Evolutionary conservation across 30 jellyfish, hydroid and myxozoan species (phyloP), one percentile per base, ranked within the genome.

Genomic region (Cassiopea andromeda): DNA sequence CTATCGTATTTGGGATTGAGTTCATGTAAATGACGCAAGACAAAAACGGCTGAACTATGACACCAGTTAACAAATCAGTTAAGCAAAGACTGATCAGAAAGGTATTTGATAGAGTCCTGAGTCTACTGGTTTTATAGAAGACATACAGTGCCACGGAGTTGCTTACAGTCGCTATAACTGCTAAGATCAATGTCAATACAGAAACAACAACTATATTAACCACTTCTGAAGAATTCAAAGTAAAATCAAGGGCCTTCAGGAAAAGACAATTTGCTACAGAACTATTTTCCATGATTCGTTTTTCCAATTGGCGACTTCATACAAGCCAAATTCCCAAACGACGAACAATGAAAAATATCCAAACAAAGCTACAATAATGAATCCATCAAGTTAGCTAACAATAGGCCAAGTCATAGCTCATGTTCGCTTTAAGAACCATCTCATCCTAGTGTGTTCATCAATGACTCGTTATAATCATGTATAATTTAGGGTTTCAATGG

Each of bases 31-130:
- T 90, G 90, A 12, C 94, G 90, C 2, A 73, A 45, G 0, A 82
- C 94, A 69, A 87, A 78, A 87, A 49, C 58, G 94, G 94, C 38
- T 87, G 90, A 13, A 87, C 94, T 44, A 87, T 49, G 44, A 72
- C 83, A 27, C 94, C 94, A 16, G 94, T 87, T 7, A 87, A 80
- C 49, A 87, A 1, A 60, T 87, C 94, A 2, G 94, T 87, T 14
- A 87, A 9, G 61, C 94, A 87, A 15, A 87, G 86, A 81, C 94
- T 87, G 73, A 81, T 78, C 18, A 87, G 80, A 48, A 87, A 60
- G 17, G 78, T 81, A 38, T 87, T 87, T 6, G 87, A 85, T 5
- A 87, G 80, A 71, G 70, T 87, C 58, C 90, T 81, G 17, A 87
- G 48, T 48, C 90, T 75, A 46, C 48, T 74, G 60, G 17, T 61